phyloP scores from a whole-genome alignment of 2,797 vertebrate genomes.

The Knipowitschia caucasica region DNA sequence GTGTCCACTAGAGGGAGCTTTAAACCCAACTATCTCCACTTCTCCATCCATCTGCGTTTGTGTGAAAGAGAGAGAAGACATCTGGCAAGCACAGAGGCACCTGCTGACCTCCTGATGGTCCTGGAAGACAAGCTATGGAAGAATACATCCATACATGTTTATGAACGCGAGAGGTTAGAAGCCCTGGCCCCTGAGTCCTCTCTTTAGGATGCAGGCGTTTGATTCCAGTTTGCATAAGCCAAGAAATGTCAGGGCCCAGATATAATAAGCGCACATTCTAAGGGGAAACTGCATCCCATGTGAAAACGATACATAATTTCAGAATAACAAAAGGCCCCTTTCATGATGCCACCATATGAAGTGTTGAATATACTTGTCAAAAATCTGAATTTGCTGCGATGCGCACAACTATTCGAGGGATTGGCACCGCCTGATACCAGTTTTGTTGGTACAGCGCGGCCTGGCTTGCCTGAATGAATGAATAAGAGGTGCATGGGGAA shows the following conservation, averaged over 20 bases:
- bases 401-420: slow-evolving; percentile 31
- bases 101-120: slow-evolving; percentile 59
- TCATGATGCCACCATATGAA: slow-evolving; percentile 5
- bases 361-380: slow-evolving; percentile 32
- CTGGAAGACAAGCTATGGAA: slow-evolving; percentile 21
- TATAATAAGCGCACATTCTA: slow-evolving; percentile 2
- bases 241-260: slow-evolving; percentile 14
- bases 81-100: slow-evolving; percentile 52
- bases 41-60: background rate
- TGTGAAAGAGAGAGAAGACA: slow-evolving; percentile 30
- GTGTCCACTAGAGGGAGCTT: slow-evolving; percentile 50
- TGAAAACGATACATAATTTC: slow-evolving; percentile 8
- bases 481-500: slow-evolving; percentile 68
- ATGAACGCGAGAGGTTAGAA: slow-evolving; percentile 26
- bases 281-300: background rate
- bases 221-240: slow-evolving; percentile 5
- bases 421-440: slow-evolving; percentile 45
- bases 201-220: slow-evolving; percentile 19
- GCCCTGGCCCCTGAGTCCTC: background rate
- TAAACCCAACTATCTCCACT: slow-evolving; percentile 23
- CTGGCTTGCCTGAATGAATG: slow-evolving; percentile 56
- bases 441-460: slow-evolving; percentile 53
- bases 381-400: slow-evolving; percentile 53
- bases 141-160: slow-evolving; percentile 32
- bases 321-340: slow-evolving; percentile 12